Conservation (phyloP, 2,113 vertebrate genomes). For the Aptenodytes forsteri region DNA sequence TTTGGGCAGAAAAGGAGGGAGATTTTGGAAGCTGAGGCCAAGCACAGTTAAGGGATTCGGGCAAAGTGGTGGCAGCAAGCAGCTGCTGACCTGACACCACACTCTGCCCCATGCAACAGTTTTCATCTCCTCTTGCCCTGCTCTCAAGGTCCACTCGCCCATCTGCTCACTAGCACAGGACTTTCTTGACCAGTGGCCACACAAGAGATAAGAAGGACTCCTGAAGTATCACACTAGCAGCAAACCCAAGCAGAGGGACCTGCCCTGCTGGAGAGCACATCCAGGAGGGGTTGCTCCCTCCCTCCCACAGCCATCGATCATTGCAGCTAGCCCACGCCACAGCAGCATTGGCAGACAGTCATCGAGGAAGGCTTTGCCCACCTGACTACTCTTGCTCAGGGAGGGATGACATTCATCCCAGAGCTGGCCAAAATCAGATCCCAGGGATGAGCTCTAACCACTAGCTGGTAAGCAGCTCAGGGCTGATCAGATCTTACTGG, state of each 20-base stretch:
- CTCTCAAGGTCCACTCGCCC: background rate
- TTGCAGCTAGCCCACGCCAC: background rate
- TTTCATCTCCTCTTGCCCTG: background rate
- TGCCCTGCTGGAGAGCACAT: background rate
- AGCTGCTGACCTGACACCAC: background rate
- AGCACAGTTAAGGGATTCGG: background rate
- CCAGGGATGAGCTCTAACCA: background rate
- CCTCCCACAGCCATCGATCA: background rate
- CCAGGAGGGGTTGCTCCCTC: background rate
- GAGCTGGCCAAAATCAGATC: background rate
- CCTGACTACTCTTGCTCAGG: background rate
- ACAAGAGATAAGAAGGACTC: background rate
- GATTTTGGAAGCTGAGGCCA: background rate
- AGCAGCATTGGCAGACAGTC: accelerated
- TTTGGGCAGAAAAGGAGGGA: background rate
- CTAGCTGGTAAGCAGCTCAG: background rate
- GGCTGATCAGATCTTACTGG: background rate
- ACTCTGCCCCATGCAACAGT: too few species aligned
- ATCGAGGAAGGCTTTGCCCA: background rate
- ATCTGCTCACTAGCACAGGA: background rate
- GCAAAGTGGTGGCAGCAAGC: background rate
- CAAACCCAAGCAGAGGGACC: background rate
- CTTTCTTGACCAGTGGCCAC: background rate
- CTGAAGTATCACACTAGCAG: background rate
- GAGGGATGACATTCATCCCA: background rate